Evolutionary conservation across 2,888 invertebrate genomes (phyloP).

Genomic region (Caenorhabditis panamensis): DNA sequence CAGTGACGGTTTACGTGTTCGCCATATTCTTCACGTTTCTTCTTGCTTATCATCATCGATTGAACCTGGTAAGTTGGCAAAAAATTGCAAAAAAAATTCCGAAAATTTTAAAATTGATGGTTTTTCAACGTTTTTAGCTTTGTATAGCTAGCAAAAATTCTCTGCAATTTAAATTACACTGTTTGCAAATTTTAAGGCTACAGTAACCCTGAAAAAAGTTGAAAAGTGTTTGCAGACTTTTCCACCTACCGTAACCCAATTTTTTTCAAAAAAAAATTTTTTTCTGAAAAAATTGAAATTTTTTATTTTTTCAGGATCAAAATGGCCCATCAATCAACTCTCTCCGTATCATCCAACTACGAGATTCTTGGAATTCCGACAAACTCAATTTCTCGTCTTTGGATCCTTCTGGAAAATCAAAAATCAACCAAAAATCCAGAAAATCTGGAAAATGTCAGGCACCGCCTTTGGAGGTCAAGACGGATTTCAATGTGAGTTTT

Average conservation of each 20-base stretch:
- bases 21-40: slow-evolving; percentile 48
- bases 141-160: too few relatives aligned
- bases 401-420: not conserved
- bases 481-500: slow-evolving; percentile 48
- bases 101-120: too few relatives aligned
- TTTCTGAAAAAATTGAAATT: too few relatives aligned
- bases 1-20: slow-evolving; percentile 21
- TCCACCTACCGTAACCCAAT: too few relatives aligned
- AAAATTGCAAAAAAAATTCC: too few relatives aligned
- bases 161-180: too few relatives aligned
- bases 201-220: not conserved
- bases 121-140: too few relatives aligned
- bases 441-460: slow-evolving; percentile 1
- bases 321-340: not conserved
- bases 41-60: slow-evolving; percentile 48
- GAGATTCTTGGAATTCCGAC: not conserved
- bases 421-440: not conserved
- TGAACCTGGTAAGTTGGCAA: slow-evolving; percentile 33
- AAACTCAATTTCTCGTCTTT: not conserved
- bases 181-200: not conserved
- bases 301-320: not conserved
- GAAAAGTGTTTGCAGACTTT: too few relatives aligned
- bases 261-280: too few relatives aligned
- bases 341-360: not conserved
- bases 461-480: slow-evolving; percentile 24